Evolutionary conservation across 2,797 vertebrate genomes (phyloP).

Genomic region (Mustela erminea): DNA sequence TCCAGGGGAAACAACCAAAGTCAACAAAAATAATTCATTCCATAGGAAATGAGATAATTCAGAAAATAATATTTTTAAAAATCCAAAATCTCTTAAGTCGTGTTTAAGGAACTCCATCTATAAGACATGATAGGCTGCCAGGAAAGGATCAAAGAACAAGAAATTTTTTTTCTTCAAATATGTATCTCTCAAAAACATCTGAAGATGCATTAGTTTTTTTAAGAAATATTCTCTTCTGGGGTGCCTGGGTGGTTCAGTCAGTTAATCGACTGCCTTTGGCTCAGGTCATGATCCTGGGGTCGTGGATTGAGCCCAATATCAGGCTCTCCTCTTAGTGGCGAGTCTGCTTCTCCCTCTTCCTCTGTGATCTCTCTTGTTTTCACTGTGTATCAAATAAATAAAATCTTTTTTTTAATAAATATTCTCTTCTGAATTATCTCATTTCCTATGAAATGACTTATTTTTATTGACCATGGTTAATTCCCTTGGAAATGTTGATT

Average conservation of each 20-base stretch:
- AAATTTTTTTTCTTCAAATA: neutral
- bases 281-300: too few species aligned
- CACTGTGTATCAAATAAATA: too few species aligned
- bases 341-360: too few species aligned
- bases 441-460: neutral
- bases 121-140: neutral
- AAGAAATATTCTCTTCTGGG: neutral
- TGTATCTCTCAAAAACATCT: neutral
- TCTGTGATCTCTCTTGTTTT: too few species aligned
- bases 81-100: neutral
- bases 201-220: neutral
- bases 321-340: too few species aligned
- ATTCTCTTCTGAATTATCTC: neutral
- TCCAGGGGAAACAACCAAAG: neutral
- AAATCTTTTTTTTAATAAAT: neutral
- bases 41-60: neutral
- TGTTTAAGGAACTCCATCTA: neutral
- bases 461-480: neutral
- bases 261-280: too few species aligned
- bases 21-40: neutral
- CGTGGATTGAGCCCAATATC: too few species aligned
- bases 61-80: neutral
- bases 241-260: too few species aligned
- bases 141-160: neutral
- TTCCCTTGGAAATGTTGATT: neutral